Conservation (phyloP, 64 coral and sea anemone species). For the Stichodactyla helianthus region DNA sequence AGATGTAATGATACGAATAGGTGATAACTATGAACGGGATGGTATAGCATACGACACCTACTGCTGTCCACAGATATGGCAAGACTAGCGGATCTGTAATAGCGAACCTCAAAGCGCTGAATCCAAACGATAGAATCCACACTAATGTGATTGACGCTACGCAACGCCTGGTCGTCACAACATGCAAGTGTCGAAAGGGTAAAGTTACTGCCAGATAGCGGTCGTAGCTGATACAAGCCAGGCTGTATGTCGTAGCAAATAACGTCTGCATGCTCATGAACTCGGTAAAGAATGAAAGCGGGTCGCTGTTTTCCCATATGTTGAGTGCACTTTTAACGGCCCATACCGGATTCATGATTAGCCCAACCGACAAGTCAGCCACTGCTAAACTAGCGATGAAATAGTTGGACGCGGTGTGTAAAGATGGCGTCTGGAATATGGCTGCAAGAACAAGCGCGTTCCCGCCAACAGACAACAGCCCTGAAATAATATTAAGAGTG, state of each 20-base stretch:
- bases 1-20: constrained; percentile 68
- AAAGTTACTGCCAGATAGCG: constrained; percentile 61
- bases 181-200: constrained; percentile 37
- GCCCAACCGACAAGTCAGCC: constrained; percentile 64
- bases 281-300: constrained; percentile 47
- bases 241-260: constrained; percentile 57
- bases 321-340: constrained; percentile 61
- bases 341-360: constrained; percentile 54
- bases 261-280: constrained; percentile 62
- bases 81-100: constrained; percentile 25
- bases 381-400: constrained; percentile 64
- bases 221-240: constrained; percentile 62
- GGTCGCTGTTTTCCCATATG: constrained; percentile 46
- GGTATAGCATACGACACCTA: constrained; percentile 60
- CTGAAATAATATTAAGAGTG: constrained; percentile 46
- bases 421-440: constrained; percentile 44
- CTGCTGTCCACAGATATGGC: constrained; percentile 65
- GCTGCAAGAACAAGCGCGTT: constrained; percentile 59
- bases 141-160: constrained; percentile 21
- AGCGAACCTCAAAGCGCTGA: constrained; percentile 42
- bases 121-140: constrained; percentile 62
- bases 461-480: constrained; percentile 40
- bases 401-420: constrained; percentile 72
- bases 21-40: constrained; percentile 65
- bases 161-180: constrained; percentile 40